A percentile compares a stretch with the other conserved stretches of the same genome.
phyloP scores from a whole-genome alignment of 1,140 invertebrate species.

The Palaemon carinicauda region DNA sequence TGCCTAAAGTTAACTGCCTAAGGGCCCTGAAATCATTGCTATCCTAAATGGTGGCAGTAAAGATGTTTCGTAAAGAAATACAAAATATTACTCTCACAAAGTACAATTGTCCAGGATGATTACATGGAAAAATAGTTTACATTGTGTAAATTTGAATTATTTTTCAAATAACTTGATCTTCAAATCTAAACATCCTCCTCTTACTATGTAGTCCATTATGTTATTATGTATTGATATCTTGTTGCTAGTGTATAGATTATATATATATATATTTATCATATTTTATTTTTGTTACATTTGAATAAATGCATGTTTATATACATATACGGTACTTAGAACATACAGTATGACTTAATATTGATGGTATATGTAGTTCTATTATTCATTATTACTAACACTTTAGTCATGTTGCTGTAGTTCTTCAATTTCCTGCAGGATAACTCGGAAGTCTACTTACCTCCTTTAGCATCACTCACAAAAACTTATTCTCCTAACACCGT shows the following conservation, averaged over 20 bases:
- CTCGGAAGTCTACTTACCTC: slow-evolving; percentile 67
- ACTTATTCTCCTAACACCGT: slow-evolving; percentile 68
- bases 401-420: neutral
- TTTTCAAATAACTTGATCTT: neutral
- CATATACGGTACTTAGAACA: too few relatives aligned
- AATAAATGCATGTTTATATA: neutral
- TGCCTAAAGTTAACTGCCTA: too few relatives aligned
- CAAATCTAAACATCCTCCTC: slow-evolving; percentile 66
- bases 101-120: too few relatives aligned
- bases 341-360: too few relatives aligned
- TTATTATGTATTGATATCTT: too few relatives aligned
- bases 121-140: neutral
- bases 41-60: too few relatives aligned
- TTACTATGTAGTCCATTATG: neutral
- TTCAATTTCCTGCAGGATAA: slow-evolving; percentile 64
- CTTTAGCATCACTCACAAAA: slow-evolving; percentile 71
- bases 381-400: neutral
- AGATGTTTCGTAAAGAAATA: too few relatives aligned
- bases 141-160: neutral
- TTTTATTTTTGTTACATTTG: neutral
- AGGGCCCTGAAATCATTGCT: too few relatives aligned
- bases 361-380: too few relatives aligned
- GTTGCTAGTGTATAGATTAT: neutral
- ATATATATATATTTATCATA: neutral
- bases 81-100: too few relatives aligned